Percentiles rank a stretch among this genome's conserved stretches.
These are phyloP conservation scores for Lysandra coridon DNA, from an alignment of 2,888 invertebrate genomes.

Conservation along the genomic window DNA sequence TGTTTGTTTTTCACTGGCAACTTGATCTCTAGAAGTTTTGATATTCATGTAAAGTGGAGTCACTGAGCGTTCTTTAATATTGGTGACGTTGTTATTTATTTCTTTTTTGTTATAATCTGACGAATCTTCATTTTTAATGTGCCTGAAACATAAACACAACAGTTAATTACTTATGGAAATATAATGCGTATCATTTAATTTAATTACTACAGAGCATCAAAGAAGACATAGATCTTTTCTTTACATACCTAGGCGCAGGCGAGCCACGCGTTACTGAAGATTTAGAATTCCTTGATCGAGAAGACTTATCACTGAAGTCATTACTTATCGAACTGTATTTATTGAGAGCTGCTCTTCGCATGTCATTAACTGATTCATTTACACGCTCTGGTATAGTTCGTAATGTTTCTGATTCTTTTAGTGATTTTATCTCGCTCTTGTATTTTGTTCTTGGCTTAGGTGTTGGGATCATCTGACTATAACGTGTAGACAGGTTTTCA, in stretches of 20 bases:
- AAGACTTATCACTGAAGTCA: conserved; percentile 3
- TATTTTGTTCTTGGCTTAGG: conserved; percentile 62
- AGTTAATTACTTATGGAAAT: not conserved
- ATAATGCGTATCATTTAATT: too few relatives aligned
- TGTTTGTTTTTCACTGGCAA: conserved; percentile 26
- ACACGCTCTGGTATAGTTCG: conserved; percentile 63
- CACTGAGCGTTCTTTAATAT: conserved; percentile 1
- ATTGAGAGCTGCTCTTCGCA: not conserved
- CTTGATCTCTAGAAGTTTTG: not conserved
- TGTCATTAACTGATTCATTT: conserved; percentile 47
- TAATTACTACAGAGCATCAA: not conserved
- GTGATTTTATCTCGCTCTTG: conserved; percentile 50
- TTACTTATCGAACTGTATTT: not conserved
- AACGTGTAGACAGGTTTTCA: conserved; percentile 57
- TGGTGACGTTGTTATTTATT: conserved; percentile 33
- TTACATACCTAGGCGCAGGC: conserved; percentile 4
- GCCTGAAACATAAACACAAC: conserved; percentile 16
- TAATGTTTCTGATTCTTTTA: conserved; percentile 50
- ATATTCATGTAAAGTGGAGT: conserved; percentile 28
- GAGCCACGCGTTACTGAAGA: not conserved
- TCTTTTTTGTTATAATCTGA: not conserved
- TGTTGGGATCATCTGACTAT: conserved; percentile 53
- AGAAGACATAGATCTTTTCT: not conserved
- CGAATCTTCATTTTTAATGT: conserved; percentile 15
- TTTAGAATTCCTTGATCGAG: not conserved